A percentile compares a stretch with the other conserved stretches of the same genome.
Conservation (phyloP, 2,797 vertebrate species). For the Channallabes apus region DNA sequence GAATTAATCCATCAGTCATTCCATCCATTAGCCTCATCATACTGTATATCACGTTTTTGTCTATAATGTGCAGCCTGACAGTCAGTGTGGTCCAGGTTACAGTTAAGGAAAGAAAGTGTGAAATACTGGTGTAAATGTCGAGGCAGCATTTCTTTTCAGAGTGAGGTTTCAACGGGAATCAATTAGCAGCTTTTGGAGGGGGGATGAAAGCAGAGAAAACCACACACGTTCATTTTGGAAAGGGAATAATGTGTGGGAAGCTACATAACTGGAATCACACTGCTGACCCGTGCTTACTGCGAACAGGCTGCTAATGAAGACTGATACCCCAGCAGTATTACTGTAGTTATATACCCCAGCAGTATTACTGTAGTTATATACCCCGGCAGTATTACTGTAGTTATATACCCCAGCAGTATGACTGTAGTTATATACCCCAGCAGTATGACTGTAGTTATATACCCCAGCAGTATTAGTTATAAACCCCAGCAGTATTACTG, state of each 20-base stretch:
- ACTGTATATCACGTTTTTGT: not conserved
- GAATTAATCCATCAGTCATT: not conserved
- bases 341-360: too few relatives aligned
- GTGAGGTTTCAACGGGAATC: slow-evolving; percentile 13
- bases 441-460: too few relatives aligned
- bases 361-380: too few relatives aligned
- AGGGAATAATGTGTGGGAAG: not conserved
- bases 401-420: too few relatives aligned
- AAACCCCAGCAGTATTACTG: too few relatives aligned
- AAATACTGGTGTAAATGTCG: not conserved
- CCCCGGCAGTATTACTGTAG: too few relatives aligned
- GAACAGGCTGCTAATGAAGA: slow-evolving; percentile 8
- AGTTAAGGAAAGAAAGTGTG: not conserved
- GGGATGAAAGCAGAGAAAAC: not conserved
- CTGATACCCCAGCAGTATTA: not conserved
- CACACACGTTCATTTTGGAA: not conserved
- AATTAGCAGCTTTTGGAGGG: not conserved
- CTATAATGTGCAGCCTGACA: not conserved
- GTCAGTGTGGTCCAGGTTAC: not conserved
- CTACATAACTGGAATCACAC: not conserved
- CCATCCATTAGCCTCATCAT: not conserved
- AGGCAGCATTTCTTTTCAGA: not conserved
- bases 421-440: too few relatives aligned
- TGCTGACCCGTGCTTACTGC: not conserved
- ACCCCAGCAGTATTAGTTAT: too few relatives aligned